Evolutionary conservation across 2,888 invertebrate species (phyloP), one percentile per base, ranked within the genome.

Genomic region (Ectemnius lituratus): DNA sequence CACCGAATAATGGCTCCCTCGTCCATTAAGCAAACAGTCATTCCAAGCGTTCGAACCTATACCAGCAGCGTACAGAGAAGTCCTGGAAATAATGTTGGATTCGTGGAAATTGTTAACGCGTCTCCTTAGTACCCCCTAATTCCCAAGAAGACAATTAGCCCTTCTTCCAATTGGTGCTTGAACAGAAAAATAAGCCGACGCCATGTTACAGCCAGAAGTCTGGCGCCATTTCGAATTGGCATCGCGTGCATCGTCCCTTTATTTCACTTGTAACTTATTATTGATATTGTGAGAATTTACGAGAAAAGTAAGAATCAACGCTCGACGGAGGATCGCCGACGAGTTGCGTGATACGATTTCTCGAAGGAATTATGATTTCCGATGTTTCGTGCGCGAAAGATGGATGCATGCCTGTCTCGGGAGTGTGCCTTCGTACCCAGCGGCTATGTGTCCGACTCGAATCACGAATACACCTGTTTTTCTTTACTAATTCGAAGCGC

Each of bases 11-110:
- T 80, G 81, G 70, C 67, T 37, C 37, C 69, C 60, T 56, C 76
- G 72, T 65, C 75, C 78, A 80, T 81, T 81, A 79, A 85, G 78
- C 76, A 85, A 85, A 83, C 84, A 86, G 78, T 74, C 73, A 80
- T 85, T 81, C 77, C 20, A 52, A 63, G 67, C 59, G 60, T 69
- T 61, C 28, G 67, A 61, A 49, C 18, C 49, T 37, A 11, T 11
- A 37, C 11, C 37, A 37, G 37, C 37, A 11, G 37, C 60, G 56
- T 23, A 23, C 13, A 13, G 49, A 60, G 75, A 74, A 81, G 78
- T 82, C 73, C 74, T 64, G 59, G 72, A 68, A 62, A 61, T 49
- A 37, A 37, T 2, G 11, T 4, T 37, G 8, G 61, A 14, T 64
- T 23, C 64, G 20, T 59, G 57, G 62, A 60, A 73, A 71, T 45